Evolutionary conservation across 2,888 invertebrate genomes (phyloP).

Genomic region (Apamea sordens): DNA sequence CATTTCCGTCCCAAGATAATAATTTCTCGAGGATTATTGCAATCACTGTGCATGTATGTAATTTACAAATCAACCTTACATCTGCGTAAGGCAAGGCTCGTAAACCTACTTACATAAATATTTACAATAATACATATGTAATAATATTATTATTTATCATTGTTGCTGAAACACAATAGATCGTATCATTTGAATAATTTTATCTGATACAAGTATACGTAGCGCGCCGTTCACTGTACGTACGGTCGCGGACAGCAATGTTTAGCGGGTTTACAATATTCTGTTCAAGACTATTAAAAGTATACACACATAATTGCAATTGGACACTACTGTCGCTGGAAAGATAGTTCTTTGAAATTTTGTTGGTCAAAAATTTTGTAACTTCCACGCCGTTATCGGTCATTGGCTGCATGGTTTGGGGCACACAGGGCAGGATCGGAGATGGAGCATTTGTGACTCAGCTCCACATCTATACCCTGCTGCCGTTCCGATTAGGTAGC

Average conservation of each 20-base stretch:
- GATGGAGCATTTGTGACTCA: background rate
- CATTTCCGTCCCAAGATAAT: slow-evolving; percentile 41
- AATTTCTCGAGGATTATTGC: slow-evolving; percentile 33
- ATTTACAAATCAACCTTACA: slow-evolving; percentile 56
- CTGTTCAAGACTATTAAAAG: background rate
- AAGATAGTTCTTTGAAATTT: background rate
- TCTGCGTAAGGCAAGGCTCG: slow-evolving; percentile 64
- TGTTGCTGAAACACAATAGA: slow-evolving; percentile 89
- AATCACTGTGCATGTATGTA: slow-evolving; percentile 41
- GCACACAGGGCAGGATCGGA: background rate
- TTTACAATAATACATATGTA: slow-evolving; percentile 84
- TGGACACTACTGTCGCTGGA: background rate
- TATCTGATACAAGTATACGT: slow-evolving; percentile 87
- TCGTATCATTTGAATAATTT: slow-evolving; percentile 90
- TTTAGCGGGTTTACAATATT: background rate
- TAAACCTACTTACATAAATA: slow-evolving; percentile 86
- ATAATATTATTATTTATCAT: slow-evolving; percentile 88
- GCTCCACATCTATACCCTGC: too few relatives aligned
- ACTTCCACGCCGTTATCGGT: background rate
- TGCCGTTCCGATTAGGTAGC: too few relatives aligned
- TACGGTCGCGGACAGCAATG: slow-evolving; percentile 59
- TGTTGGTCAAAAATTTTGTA: background rate
- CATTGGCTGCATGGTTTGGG: background rate
- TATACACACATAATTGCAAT: background rate
- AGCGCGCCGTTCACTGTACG: slow-evolving; percentile 67